These are phyloP conservation scores for Drosophila bunnanda DNA, from an alignment of 2,888 invertebrate species.

Conservation along the genomic window DNA sequence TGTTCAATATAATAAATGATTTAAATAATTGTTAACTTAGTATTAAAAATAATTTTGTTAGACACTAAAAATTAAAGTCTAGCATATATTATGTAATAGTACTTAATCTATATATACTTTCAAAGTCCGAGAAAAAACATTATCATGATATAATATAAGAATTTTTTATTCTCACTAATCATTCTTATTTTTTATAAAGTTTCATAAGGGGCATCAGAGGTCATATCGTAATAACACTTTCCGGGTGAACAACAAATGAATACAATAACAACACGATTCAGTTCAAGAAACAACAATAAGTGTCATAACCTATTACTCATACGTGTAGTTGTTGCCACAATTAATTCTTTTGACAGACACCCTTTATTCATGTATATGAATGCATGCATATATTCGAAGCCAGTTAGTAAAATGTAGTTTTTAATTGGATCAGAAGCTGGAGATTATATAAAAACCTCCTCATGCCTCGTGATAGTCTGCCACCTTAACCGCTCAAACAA, in stretches of 20 bases:
- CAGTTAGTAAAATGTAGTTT: neutral
- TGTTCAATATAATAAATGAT: neutral
- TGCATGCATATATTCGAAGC: neutral
- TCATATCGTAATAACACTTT: neutral
- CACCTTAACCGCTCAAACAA: neutral
- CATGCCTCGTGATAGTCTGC: neutral
- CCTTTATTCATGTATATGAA: neutral
- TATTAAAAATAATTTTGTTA: no score
- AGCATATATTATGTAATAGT: neutral
- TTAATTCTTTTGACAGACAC: neutral
- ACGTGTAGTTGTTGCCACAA: neutral
- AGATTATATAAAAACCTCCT: neutral
- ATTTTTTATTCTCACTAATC: neutral
- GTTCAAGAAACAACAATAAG: neutral
- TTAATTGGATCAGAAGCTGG: neutral
- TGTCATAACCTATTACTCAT: neutral
- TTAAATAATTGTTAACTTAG: neutral
- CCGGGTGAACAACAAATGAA: neutral
- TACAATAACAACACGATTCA: neutral
- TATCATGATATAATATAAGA: neutral
- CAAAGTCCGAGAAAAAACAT: neutral
- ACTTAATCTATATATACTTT: neutral
- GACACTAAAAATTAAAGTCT: no score
- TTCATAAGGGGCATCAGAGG: neutral
- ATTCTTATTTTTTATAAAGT: neutral